Percentiles rank a stretch among this genome's conserved stretches.
Evolutionary conservation across 1,140 invertebrate genomes (phyloP).

Genomic region (Psix sp.): DNA sequence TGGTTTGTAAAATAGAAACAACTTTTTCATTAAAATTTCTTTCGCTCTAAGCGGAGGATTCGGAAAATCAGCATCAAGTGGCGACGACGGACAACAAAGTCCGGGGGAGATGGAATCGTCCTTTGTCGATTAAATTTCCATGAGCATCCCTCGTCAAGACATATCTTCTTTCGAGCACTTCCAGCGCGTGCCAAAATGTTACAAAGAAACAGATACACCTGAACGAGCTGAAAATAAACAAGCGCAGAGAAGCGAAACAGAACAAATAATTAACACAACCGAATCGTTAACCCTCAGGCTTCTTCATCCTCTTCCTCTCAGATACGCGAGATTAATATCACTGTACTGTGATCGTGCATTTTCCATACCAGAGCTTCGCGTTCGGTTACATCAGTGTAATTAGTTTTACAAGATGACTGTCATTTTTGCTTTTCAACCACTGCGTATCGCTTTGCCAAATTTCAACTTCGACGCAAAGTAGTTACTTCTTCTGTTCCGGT

Average conservation of each 20-base stretch:
- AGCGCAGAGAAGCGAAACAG: neutral
- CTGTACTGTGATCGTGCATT: slow-evolving; percentile 27
- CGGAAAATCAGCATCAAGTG: slow-evolving; percentile 2
- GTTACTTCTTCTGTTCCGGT: no score
- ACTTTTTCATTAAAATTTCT: no score
- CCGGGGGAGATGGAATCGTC: slow-evolving; percentile 11
- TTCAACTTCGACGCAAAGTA: no score
- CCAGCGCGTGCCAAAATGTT: slow-evolving; percentile 66
- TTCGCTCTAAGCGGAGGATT: no score
- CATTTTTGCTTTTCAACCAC: no score
- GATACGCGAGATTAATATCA: slow-evolving; percentile 32
- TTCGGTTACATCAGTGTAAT: neutral
- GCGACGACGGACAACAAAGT: slow-evolving; percentile 23
- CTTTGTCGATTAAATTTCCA: slow-evolving; percentile 22
- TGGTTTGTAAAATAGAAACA: no score
- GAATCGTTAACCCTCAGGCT: slow-evolving; percentile 33
- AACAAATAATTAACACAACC: slow-evolving; percentile 18
- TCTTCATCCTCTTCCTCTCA: slow-evolving; percentile 41
- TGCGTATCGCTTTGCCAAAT: no score
- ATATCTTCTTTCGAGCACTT: slow-evolving; percentile 65
- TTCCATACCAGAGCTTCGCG: slow-evolving; percentile 7
- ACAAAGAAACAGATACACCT: slow-evolving; percentile 4
- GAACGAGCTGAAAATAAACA: neutral
- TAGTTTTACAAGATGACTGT: no score
- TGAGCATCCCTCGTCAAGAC: slow-evolving; percentile 27